Evolutionary conservation across 2,888 invertebrate species (phyloP).

Genomic region (Microchrysa polita): DNA sequence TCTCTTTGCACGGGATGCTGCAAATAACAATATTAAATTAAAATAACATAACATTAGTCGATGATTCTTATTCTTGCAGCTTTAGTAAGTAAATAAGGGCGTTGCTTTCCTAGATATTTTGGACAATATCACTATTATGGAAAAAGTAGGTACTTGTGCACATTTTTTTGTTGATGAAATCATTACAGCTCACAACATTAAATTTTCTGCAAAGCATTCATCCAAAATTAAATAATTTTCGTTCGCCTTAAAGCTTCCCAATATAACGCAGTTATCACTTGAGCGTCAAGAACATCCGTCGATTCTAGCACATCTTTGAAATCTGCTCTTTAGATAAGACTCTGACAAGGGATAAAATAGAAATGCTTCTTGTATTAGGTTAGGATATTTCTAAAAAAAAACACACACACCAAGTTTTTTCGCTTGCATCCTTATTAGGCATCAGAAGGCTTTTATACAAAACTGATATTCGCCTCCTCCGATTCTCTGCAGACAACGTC

Average conservation of each 20-base stretch:
- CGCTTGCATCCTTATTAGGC: constrained; percentile 33
- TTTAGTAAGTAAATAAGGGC: too few relatives aligned
- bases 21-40: too few relatives aligned
- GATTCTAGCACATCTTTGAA: constrained; percentile 17
- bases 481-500: constrained; percentile 20
- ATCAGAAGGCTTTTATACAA: constrained; percentile 28
- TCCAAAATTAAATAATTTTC: neutral
- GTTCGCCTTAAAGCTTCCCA: neutral
- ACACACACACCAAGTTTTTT: constrained; percentile 33
- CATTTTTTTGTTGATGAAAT: too few relatives aligned
- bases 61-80: too few relatives aligned
- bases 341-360: constrained; percentile 29
- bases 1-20: too few relatives aligned
- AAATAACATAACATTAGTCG: too few relatives aligned
- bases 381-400: constrained; percentile 23
- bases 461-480: constrained; percentile 30
- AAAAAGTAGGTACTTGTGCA: too few relatives aligned
- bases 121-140: too few relatives aligned
- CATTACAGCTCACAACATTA: too few relatives aligned
- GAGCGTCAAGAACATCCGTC: constrained; percentile 17
- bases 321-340: constrained; percentile 31
- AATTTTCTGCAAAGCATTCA: too few relatives aligned
- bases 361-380: constrained; percentile 26
- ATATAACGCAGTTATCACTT: constrained; percentile 16
- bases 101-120: too few relatives aligned